Conservation (phyloP, 2,113 vertebrate genomes). For the Harpagus bidentatus region DNA sequence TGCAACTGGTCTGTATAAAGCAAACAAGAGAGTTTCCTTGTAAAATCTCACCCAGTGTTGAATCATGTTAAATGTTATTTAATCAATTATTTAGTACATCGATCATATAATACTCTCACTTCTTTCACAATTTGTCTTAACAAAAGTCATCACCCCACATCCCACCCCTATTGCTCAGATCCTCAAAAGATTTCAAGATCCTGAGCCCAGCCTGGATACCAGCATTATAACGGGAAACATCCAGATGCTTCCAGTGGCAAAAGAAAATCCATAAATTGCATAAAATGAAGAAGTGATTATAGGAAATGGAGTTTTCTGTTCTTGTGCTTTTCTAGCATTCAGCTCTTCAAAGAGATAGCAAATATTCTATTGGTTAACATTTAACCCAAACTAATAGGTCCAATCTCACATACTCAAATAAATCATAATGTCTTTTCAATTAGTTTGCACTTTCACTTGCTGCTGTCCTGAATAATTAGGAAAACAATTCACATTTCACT, state of each 20-base stretch:
- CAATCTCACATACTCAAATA: constrained; percentile 58
- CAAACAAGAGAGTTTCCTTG: not conserved
- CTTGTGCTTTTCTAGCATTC: not conserved
- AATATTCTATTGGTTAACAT: constrained; percentile 31
- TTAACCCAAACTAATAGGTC: constrained; percentile 65
- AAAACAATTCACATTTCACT: constrained; percentile 77
- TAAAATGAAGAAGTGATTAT: not conserved
- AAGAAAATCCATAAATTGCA: not conserved
- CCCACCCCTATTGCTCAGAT: not conserved
- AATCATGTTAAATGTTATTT: not conserved
- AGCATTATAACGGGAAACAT: not conserved
- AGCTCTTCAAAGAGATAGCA: not conserved
- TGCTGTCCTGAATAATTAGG: constrained; percentile 80
- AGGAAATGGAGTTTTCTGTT: not conserved
- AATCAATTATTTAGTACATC: not conserved
- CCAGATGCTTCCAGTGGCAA: not conserved
- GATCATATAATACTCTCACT: not conserved
- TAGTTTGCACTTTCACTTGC: constrained; percentile 73
- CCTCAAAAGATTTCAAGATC: not conserved
- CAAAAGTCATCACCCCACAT: not conserved
- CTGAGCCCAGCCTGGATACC: not conserved
- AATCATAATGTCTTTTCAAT: constrained; percentile 77
- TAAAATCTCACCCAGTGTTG: not conserved
- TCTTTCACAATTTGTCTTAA: not conserved
- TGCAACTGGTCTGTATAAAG: not conserved